phyloP scores from a whole-genome alignment of 2,113 vertebrate species.

The Ahaetulla prasina region DNA sequence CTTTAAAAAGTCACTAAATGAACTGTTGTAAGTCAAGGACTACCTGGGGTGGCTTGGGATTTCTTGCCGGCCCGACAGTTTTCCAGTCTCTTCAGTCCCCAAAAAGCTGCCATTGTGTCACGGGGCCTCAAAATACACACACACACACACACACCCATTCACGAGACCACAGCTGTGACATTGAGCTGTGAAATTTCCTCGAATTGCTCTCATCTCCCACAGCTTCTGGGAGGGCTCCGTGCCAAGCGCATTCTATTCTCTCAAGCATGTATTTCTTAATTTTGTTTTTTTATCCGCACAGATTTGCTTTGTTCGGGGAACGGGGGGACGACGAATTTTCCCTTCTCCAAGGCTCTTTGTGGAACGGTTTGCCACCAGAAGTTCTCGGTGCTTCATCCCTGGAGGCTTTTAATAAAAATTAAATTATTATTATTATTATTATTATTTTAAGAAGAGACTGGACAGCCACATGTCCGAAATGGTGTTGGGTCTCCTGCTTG shows the following conservation, averaged over 20 bases:
- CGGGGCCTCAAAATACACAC: not conserved
- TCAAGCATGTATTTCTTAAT: not conserved
- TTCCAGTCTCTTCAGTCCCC: not conserved
- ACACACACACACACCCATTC: not conserved
- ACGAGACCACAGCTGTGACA: not conserved
- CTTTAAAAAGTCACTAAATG: too few species aligned
- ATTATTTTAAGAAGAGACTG: too few species aligned
- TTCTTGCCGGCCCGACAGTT: not conserved
- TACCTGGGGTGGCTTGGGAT: not conserved
- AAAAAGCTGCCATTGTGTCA: not conserved
- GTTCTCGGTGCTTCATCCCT: too few species aligned
- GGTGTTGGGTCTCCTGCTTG: too few species aligned
- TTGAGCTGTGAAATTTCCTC: not conserved
- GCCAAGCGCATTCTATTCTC: not conserved
- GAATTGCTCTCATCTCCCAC: not conserved
- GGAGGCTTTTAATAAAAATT: too few species aligned
- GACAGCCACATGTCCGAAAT: too few species aligned
- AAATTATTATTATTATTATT: too few species aligned
- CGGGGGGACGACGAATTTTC: not conserved
- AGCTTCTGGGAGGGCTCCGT: fast-evolving
- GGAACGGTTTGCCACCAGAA: not conserved
- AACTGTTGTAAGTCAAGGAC: not conserved
- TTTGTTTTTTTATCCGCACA: not conserved
- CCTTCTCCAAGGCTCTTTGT: not conserved
- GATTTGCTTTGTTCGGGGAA: not conserved